Evolutionary conservation across 2,888 invertebrate species (phyloP), one percentile per base, ranked within the genome.

Genomic region (Oligia fasciuncula): DNA sequence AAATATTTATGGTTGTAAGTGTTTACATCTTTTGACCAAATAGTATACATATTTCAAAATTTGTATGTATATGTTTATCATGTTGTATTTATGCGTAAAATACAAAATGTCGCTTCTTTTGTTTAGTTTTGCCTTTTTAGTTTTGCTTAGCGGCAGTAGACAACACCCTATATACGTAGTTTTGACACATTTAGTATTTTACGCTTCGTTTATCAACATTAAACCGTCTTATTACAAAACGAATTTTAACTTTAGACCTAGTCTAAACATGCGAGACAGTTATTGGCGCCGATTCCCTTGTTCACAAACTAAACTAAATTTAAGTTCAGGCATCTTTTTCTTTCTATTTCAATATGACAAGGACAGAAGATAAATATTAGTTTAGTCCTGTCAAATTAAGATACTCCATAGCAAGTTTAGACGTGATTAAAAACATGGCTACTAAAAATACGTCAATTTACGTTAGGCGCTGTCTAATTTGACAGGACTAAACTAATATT

Each of bases 81-180:
- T 90, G 81, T 90, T 90, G 79, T 90, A 90, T 90, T 81, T 93
- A 89, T 91, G 93, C 94, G 94, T 94, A 93, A 94, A 94, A 93
- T 94, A 94, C 93, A 90, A 94, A 94, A 94, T 94, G 93, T 90
- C 77, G 93, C 94, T 94, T 94, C 43, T 91, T 93, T 86, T 92
- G 76, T 93, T 94, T n/a, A 89, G 88, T 94, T 94, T 78, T 77
- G 93, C 92, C 91, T 92, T 91, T 91, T 93, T 90, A 90, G 91
- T 93, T 93, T 83, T 63, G 93, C 93, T 94, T 94, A 88, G 93
- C 92, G 73, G 89, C 91, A 72, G 88, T 91, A 87, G 89, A 84
- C 17, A 79, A 85, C 81, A 82, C 85, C 80, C 85, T 85, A 62
- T 90, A 60, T 90, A 85, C 73, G 85, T 90, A 87, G 79, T 80